Conservation (phyloP, 2,113 vertebrate species). For the Tenrec ecaudatus region DNA sequence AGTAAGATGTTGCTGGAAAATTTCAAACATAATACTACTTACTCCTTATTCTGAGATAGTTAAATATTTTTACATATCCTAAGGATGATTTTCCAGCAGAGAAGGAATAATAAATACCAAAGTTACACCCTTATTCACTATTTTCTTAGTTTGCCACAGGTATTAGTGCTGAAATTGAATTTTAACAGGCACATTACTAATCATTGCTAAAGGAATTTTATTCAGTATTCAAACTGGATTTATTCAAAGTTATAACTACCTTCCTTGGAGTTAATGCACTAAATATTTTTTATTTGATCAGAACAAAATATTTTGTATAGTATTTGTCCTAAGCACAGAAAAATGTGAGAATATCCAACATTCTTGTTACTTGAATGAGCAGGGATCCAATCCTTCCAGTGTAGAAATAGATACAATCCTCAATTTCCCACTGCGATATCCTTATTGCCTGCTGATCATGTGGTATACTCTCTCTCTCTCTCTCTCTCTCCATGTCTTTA, state of each 20-base stretch:
- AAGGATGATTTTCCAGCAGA: conserved; percentile 21
- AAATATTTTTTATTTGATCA: conserved; percentile 40
- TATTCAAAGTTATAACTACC: conserved; percentile 29
- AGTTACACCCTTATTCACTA: conserved; percentile 21
- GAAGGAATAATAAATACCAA: background rate
- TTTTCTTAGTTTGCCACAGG: background rate
- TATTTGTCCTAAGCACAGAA: background rate
- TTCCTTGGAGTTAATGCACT: conserved; percentile 22
- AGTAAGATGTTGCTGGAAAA: conserved; percentile 34
- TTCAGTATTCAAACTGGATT: background rate
- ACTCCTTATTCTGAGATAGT: conserved; percentile 4
- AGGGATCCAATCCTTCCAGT: background rate
- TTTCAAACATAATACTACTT: conserved; percentile 39
- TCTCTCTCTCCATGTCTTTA: background rate
- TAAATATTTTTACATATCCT: conserved; percentile 2
- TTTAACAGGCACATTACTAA: background rate
- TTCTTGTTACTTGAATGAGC: background rate
- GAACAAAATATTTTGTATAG: conserved; percentile 19
- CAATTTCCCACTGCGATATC: background rate
- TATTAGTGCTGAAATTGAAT: conserved; percentile 9
- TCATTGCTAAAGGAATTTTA: background rate
- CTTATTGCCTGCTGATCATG: background rate
- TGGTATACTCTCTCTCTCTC: background rate
- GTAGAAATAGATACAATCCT: background rate
- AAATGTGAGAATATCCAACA: background rate